phyloP scores from a whole-genome alignment of 2,113 vertebrate species.

The Polyodon spathula region DNA sequence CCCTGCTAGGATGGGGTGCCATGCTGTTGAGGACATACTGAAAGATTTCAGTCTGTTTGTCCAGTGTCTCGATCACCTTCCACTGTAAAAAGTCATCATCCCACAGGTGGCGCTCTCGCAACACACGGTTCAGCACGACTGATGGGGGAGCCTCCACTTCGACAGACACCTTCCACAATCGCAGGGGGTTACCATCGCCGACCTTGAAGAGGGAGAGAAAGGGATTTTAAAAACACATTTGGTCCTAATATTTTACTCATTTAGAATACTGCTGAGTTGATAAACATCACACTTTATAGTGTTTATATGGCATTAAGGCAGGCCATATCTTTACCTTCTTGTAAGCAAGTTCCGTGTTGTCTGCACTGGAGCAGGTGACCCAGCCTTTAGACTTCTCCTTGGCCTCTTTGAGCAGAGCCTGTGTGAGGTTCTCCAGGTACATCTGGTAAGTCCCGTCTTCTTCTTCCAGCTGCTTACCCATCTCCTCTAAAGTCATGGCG shows the following conservation, averaged over 20 bases:
- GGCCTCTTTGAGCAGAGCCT: slow-evolving; percentile 80
- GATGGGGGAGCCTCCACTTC: slow-evolving; percentile 92
- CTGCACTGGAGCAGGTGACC: slow-evolving; percentile 72
- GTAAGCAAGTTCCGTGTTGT: slow-evolving; percentile 81
- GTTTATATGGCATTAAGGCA: background rate
- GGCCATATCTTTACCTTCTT: slow-evolving; percentile 88
- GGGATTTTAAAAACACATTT: background rate
- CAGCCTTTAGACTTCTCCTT: slow-evolving; percentile 91
- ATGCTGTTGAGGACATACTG: slow-evolving; percentile 87
- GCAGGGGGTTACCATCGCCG: slow-evolving; percentile 81
- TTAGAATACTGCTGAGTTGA: too few species aligned
- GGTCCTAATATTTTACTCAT: too few species aligned
- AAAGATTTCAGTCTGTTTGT: slow-evolving; percentile 87
- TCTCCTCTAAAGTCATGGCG: slow-evolving; percentile 70
- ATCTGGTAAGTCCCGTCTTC: slow-evolving; percentile 65
- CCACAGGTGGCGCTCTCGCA: slow-evolving; percentile 93
- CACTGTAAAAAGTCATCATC: slow-evolving; percentile 90
- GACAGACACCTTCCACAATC: slow-evolving; percentile 79
- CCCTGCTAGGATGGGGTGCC: slow-evolving; percentile 85
- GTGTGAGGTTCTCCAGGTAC: slow-evolving; percentile 72
- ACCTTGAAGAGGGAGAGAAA: slow-evolving; percentile 51
- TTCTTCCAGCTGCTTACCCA: slow-evolving; percentile 76
- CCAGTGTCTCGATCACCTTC: slow-evolving; percentile 83
- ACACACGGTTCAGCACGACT: slow-evolving; percentile 83
- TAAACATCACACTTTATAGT: too few species aligned